A percentile compares a stretch with the other conserved stretches of the same genome.
phyloP scores from a whole-genome alignment of 2,797 vertebrate genomes.

The Clamator glandarius region DNA sequence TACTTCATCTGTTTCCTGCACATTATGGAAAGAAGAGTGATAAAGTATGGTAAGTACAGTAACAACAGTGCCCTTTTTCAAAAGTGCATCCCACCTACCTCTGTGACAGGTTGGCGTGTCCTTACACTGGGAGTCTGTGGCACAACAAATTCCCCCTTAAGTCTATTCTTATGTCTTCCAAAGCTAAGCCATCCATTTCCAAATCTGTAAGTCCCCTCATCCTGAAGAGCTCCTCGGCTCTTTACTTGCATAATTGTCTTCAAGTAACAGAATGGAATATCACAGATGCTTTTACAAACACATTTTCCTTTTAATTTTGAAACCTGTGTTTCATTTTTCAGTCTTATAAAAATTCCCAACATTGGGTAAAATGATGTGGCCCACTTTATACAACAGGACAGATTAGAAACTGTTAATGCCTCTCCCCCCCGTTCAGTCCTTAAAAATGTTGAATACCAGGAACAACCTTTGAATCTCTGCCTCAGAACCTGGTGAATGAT shows the following conservation, averaged over 20 bases:
- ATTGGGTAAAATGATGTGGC: background rate
- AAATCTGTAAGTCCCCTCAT: background rate
- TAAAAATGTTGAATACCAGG: background rate
- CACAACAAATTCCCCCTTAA: background rate
- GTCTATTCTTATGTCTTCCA: background rate
- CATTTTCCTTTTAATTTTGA: background rate
- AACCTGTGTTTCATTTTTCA: background rate
- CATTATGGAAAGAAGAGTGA: background rate
- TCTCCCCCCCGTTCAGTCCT: background rate
- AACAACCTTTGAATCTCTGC: background rate
- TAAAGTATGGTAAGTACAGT: background rate
- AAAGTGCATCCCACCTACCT: background rate
- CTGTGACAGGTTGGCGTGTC: background rate
- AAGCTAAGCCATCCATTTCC: background rate
- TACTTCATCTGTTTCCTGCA: background rate
- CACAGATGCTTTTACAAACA: background rate
- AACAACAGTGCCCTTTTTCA: background rate
- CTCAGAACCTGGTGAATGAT: background rate
- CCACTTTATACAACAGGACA: background rate
- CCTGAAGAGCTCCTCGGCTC: background rate
- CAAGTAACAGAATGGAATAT: background rate
- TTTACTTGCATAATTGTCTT: background rate
- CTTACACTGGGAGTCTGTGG: background rate
- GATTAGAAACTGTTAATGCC: background rate
- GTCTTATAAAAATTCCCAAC: background rate